Percentiles rank a stretch among this genome's conserved stretches.
These are phyloP conservation scores for Dendroctonus valens DNA, from an alignment of 1,140 invertebrate species.

Conservation along the genomic window DNA sequence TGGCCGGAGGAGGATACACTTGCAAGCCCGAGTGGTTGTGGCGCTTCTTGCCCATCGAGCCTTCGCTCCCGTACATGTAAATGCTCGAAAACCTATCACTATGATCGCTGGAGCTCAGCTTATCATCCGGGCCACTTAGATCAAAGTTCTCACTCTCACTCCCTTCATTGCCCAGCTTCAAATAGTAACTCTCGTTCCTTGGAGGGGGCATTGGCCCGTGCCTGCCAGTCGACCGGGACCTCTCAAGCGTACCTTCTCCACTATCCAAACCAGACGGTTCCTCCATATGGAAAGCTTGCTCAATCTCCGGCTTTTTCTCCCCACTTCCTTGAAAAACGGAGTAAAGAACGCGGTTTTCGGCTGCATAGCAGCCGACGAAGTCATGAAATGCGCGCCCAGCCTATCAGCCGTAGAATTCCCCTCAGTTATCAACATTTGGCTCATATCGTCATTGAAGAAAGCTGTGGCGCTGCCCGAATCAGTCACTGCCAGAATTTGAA, in stretches of 20 bases:
- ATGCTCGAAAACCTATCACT: conserved; percentile 62
- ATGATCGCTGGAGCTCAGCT: conserved; percentile 62
- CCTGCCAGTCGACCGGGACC: conserved; percentile 54
- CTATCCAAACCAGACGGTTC: conserved; percentile 69
- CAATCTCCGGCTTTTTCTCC: conserved; percentile 94
- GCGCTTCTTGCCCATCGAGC: conserved; percentile 47
- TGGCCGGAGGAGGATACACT: conserved; percentile 77
- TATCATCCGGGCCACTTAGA: conserved; percentile 54
- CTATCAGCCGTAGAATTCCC: conserved; percentile 90
- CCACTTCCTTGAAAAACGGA: conserved; percentile 93
- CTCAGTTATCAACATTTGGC: conserved; percentile 87
- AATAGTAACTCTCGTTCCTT: conserved; percentile 70
- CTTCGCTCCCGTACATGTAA: conserved; percentile 50
- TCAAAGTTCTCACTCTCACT: conserved; percentile 84
- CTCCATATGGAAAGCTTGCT: conserved; percentile 89
- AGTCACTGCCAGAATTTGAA: conserved; percentile 91
- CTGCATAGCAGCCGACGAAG: conserved; percentile 75
- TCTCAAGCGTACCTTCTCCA: conserved; percentile 69
- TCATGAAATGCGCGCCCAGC: conserved; percentile 90
- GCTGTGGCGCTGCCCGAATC: conserved; percentile 80
- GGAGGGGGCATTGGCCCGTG: conserved; percentile 59
- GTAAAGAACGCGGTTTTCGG: conserved; percentile 91
- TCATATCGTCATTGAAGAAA: conserved; percentile 88
- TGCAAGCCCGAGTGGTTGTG: conserved; percentile 63
- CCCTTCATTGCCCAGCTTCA: conserved; percentile 61